phyloP scores from a whole-genome alignment of 2,797 vertebrate genomes.

The Saxicola maurus region DNA sequence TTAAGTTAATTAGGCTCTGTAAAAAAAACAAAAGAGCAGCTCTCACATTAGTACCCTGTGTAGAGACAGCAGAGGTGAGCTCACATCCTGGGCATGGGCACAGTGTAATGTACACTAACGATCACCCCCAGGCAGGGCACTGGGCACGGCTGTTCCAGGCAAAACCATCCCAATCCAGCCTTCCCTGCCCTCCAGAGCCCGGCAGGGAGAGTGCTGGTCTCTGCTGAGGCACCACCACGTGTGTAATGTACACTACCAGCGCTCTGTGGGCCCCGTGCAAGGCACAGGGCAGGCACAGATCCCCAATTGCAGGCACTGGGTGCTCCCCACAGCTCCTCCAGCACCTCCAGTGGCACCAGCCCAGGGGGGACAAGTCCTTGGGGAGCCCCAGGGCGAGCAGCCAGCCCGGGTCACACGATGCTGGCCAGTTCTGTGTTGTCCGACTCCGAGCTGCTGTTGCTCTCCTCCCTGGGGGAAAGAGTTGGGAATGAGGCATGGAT shows the following conservation, averaged over 20 bases:
- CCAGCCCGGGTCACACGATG: conserved; percentile 34
- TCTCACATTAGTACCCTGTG: conserved; percentile 46
- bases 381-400: not conserved
- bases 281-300: not conserved
- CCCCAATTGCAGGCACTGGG: not conserved
- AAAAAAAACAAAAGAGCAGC: conserved; percentile 28
- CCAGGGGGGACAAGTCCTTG: accelerated
- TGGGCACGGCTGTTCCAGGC: not conserved
- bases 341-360: not conserved
- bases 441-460: conserved; percentile 80
- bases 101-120: conserved; percentile 66
- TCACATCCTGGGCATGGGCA: conserved; percentile 45
- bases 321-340: not conserved
- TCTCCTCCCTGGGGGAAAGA: conserved; percentile 55
- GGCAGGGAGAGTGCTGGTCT: not conserved
- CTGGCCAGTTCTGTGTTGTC: conserved; percentile 82
- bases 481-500: not conserved
- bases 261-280: not conserved
- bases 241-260: conserved; percentile 35
- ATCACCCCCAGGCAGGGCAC: not conserved
- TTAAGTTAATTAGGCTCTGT: conserved; percentile 73
- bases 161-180: accelerated
- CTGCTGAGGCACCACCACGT: not conserved
- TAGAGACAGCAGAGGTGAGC: conserved; percentile 39
- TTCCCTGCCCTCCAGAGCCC: not conserved